Evolutionary conservation across 2,113 vertebrate species (phyloP).

Genomic region (Indicator indicator): DNA sequence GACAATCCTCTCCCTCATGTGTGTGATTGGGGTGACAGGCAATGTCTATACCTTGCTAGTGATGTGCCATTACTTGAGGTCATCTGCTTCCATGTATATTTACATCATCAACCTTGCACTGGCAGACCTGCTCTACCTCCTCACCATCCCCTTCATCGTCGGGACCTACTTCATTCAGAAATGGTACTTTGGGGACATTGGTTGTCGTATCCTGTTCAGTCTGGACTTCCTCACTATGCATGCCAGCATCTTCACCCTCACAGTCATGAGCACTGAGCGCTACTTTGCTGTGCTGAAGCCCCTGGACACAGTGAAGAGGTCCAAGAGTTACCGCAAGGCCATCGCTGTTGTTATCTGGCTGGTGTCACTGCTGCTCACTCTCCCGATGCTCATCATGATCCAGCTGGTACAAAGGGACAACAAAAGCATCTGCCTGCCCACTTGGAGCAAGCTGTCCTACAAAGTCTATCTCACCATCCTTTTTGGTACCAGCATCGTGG

Average conservation of each 20-base stretch:
- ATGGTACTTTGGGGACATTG: slow-evolving; percentile 89
- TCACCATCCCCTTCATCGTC: slow-evolving; percentile 91
- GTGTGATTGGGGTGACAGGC: slow-evolving; percentile 84
- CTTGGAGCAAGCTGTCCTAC: slow-evolving; percentile 84
- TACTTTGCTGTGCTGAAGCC: slow-evolving; percentile 91
- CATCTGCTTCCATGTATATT: slow-evolving; percentile 91
- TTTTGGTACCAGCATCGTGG: slow-evolving; percentile 91
- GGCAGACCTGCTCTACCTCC: slow-evolving; percentile 89
- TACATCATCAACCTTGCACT: slow-evolving; percentile 91
- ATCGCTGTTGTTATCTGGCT: slow-evolving; percentile 87
- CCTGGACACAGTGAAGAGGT: slow-evolving; percentile 88
- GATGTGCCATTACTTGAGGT: slow-evolving; percentile 89
- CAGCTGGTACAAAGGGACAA: slow-evolving; percentile 80
- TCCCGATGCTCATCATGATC: slow-evolving; percentile 90
- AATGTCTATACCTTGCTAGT: slow-evolving; percentile 92
- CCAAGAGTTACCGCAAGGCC: slow-evolving; percentile 90
- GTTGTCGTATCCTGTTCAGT: slow-evolving; percentile 87
- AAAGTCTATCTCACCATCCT: slow-evolving; percentile 87
- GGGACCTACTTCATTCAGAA: slow-evolving; percentile 89
- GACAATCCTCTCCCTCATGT: slow-evolving; percentile 88
- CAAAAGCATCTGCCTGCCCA: slow-evolving; percentile 87
- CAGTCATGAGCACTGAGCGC: slow-evolving; percentile 90
- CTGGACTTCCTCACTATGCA: slow-evolving; percentile 95
- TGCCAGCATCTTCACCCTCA: slow-evolving; percentile 92
- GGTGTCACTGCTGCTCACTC: slow-evolving; percentile 85